Evolutionary conservation across 2,113 vertebrate species (phyloP), one percentile per base, ranked within the genome.

Genomic region (Hepsetus odoe): DNA sequence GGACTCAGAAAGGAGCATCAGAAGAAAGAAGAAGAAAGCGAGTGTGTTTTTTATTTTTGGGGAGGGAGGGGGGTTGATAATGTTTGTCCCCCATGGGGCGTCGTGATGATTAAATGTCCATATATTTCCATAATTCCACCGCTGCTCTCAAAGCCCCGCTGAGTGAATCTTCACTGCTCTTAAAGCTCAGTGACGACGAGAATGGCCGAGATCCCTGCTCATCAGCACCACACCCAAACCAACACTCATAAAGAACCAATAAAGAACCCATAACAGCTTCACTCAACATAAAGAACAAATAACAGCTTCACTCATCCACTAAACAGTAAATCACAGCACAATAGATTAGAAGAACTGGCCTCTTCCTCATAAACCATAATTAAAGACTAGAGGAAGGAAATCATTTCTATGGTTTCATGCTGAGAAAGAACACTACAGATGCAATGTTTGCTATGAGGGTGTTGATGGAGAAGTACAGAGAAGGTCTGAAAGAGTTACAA

Each of bases 101-200:
- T 84, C 85, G 87, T 88, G 90, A 89, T 94, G 92, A 93, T 95
- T 92, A 94, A 91, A 91, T 91, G 89, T 90, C 90, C 94, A 94
- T 86, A 90, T 91, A 93, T 95, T 92, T 94, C 91, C 92, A 94
- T 94, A 94, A 95, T 94, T 94, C 92, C 92, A 86, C 86, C 89
- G 92, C 90, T 89, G 91, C 64, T 92, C 91, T 90, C 89, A 85
- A 87, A 89, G 88, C 88, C 93, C 93, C 85, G 89, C 91, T 91
- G 92, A 85, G 92, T 90, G 90, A 91, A 90, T 85, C 91, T 87
- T 86, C 86, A 88, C 87, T 88, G 85, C 88, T 89, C 93, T 70
- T 81, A 66, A 90, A 90, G 92, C 5, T 62, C 62, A 75, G 68
- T 82, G 74, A 79, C 79, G 77, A 77, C 70, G 74, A 74, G 78